phyloP scores from a whole-genome alignment of 2,797 vertebrate genomes.

The Microhierax caerulescens region DNA sequence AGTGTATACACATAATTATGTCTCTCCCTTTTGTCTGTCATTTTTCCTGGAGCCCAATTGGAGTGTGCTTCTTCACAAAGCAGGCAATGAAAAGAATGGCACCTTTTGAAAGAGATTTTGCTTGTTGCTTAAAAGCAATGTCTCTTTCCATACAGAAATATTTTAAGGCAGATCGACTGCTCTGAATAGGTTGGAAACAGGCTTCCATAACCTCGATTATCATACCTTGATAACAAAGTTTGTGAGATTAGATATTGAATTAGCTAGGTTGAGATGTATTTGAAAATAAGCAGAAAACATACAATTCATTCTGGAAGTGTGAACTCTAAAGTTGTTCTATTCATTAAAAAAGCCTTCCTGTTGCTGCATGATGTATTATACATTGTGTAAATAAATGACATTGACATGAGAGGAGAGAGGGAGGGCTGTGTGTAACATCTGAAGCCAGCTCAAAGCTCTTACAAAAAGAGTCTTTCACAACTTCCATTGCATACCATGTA shows the following conservation, averaged over 20 bases:
- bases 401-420: neutral
- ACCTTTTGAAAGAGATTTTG: neutral
- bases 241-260: conserved; percentile 3
- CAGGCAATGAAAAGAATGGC: neutral
- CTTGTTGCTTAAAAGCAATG: neutral
- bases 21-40: conserved; percentile 13
- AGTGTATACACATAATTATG: neutral
- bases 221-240: conserved; percentile 21
- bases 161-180: neutral
- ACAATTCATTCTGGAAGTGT: neutral
- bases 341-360: neutral
- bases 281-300: conserved; percentile 1
- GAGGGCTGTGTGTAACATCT: neutral
- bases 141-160: conserved; percentile 15
- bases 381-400: neutral
- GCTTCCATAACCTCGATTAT: conserved; percentile 7
- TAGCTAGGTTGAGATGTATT: neutral
- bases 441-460: neutral
- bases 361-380: neutral
- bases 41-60: neutral
- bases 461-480: neutral
- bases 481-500: neutral
- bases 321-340: neutral
- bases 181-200: conserved; percentile 15
- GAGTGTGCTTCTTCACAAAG: neutral